phyloP scores from a whole-genome alignment of 2,113 vertebrate genomes.

The Syrrhaptes paradoxus region DNA sequence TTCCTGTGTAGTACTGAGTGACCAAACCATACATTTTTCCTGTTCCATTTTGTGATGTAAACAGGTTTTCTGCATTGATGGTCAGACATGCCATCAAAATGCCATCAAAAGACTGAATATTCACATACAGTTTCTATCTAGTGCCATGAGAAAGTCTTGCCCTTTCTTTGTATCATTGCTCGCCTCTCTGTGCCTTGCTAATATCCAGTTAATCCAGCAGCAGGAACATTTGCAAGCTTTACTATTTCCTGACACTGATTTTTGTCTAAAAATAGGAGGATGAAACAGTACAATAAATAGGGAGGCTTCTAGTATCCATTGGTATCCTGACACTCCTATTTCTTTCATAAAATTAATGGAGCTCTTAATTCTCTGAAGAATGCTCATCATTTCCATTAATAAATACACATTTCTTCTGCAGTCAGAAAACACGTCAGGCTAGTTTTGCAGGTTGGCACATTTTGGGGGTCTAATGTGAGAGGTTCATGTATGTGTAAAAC shows the following conservation, averaged over 20 bases:
- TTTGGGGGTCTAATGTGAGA: background rate
- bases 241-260: background rate
- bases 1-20: background rate
- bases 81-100: background rate
- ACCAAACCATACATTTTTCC: background rate
- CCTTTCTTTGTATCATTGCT: background rate
- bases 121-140: background rate
- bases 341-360: background rate
- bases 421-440: background rate
- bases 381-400: background rate
- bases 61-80: background rate
- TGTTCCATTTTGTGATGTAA: background rate
- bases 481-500: background rate
- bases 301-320: background rate
- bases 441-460: background rate
- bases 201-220: background rate
- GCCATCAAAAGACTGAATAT: background rate
- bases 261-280: background rate
- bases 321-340: background rate
- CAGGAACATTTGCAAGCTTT: background rate
- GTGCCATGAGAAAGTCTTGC: background rate
- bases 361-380: background rate
- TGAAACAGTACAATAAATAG: background rate
- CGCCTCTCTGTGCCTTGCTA: background rate
- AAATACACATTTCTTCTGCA: background rate